These are phyloP conservation scores for Lucilia cuprina DNA, from an alignment of 1,140 invertebrate species.

Conservation along the genomic window DNA sequence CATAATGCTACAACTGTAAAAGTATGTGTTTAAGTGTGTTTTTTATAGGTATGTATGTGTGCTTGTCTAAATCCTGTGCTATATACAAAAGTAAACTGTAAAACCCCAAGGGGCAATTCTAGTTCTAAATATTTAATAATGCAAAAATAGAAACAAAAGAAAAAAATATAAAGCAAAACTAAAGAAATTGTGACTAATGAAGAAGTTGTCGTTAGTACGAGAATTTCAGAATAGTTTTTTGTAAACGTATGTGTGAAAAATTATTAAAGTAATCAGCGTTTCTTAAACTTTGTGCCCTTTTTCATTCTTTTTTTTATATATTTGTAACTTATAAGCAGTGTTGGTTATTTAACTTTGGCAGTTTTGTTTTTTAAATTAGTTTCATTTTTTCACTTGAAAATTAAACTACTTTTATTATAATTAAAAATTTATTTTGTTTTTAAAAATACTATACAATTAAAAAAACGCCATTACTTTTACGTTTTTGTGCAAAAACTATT, in stretches of 20 bases:
- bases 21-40: background rate
- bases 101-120: background rate
- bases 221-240: conserved; percentile 45
- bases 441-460: background rate
- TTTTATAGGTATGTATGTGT: no score
- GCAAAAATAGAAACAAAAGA: background rate
- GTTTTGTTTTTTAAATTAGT: conserved; percentile 11
- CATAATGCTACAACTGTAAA: background rate
- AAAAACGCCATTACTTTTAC: background rate
- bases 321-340: conserved; percentile 40
- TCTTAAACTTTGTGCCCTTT: conserved; percentile 9
- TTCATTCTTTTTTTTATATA: conserved; percentile 20
- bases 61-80: background rate
- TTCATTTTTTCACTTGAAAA: background rate
- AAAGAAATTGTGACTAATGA: conserved; percentile 58
- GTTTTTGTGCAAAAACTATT: conserved; percentile 48
- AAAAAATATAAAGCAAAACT: background rate
- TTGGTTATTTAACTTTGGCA: conserved; percentile 41
- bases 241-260: background rate
- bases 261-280: background rate
- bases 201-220: conserved; percentile 63
- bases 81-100: background rate
- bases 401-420: conserved; percentile 15
- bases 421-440: background rate
- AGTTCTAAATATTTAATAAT: background rate